These are phyloP conservation scores for Cydia strobilella DNA, from an alignment of 1,140 invertebrate species.

Conservation along the genomic window DNA sequence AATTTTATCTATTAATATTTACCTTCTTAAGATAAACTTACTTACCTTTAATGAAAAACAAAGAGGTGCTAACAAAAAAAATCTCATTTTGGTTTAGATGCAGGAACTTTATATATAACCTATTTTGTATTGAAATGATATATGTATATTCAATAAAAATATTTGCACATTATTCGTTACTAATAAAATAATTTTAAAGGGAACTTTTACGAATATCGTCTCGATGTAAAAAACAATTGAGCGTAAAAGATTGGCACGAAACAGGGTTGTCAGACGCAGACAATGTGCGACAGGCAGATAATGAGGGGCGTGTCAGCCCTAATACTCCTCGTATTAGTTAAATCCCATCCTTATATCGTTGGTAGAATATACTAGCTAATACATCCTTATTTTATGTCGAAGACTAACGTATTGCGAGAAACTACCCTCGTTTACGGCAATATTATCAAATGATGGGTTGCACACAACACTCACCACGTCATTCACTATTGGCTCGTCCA, in stretches of 20 bases:
- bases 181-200: neutral
- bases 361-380: neutral
- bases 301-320: conserved; percentile 15
- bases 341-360: conserved; percentile 5
- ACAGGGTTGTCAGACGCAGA: conserved; percentile 5
- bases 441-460: no score
- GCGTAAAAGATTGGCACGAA: conserved; percentile 10
- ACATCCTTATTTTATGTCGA: neutral
- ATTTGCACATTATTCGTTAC: neutral
- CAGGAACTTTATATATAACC: no score
- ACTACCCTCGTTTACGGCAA: no score
- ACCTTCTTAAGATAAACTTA: neutral
- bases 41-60: no score
- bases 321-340: conserved; percentile 1
- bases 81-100: no score
- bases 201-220: no score
- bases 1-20: neutral
- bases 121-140: no score
- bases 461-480: no score
- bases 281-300: conserved; percentile 2
- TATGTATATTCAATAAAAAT: no score
- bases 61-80: no score
- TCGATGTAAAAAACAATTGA: conserved; percentile 9
- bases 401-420: no score
- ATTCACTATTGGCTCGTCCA: no score